These are phyloP conservation scores for Drosophila planitibia DNA, from an alignment of 2,888 invertebrate genomes.

Conservation along the genomic window DNA sequence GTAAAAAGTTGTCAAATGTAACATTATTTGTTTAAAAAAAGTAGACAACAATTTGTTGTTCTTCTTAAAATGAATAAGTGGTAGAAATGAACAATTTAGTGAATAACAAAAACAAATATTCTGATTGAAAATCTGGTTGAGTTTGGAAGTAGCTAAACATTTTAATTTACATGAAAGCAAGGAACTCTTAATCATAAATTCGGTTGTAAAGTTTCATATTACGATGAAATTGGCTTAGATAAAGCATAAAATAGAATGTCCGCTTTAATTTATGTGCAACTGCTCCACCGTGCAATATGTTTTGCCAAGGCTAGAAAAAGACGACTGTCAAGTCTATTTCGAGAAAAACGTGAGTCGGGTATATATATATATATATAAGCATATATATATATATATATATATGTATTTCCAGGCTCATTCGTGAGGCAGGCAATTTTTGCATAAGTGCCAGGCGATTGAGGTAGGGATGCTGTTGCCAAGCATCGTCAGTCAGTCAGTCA, in stretches of 20 bases:
- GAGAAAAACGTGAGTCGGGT: constrained; percentile 22
- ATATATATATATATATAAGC: constrained; percentile 2
- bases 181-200: background rate
- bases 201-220: background rate
- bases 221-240: background rate
- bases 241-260: background rate
- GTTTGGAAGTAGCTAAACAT: background rate
- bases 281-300: constrained; percentile 51
- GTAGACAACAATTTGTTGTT: background rate
- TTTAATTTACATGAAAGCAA: background rate
- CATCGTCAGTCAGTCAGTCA: constrained; percentile 7
- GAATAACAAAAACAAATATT: background rate
- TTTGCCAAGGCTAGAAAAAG: constrained; percentile 37
- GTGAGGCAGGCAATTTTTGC: constrained; percentile 62
- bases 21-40: background rate
- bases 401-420: constrained; percentile 12
- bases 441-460: constrained; percentile 54
- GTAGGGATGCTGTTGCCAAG: constrained; percentile 23
- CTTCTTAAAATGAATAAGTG: background rate
- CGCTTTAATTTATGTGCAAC: constrained; percentile 5
- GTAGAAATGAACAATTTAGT: background rate
- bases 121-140: background rate
- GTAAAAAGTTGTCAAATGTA: background rate
- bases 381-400: background rate
- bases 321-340: constrained; percentile 60